phyloP scores from a whole-genome alignment of 2,888 invertebrate species.

The Cheilosia grossa region DNA sequence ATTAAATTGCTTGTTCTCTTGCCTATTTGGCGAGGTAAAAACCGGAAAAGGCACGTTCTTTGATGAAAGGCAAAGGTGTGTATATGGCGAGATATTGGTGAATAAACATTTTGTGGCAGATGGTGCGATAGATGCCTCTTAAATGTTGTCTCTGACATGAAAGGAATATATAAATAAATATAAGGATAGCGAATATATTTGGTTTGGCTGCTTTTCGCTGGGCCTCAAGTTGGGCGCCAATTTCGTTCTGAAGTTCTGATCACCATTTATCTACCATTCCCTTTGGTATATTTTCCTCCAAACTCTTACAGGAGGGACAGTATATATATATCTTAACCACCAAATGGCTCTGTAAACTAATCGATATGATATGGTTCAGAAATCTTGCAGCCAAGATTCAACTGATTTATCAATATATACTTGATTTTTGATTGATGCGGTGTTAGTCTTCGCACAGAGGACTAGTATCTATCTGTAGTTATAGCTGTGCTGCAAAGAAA shows the following conservation, averaged over 20 bases:
- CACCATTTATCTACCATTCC: too few species aligned
- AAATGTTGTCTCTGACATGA: too few species aligned
- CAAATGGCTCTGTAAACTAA: too few species aligned
- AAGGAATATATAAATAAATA: too few species aligned
- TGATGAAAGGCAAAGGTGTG: not conserved
- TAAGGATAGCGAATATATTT: too few species aligned
- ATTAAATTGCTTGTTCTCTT: constrained; percentile 27
- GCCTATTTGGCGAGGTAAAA: constrained; percentile 20
- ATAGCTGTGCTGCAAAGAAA: not conserved
- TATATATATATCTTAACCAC: not conserved
- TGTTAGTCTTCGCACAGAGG: too few species aligned
- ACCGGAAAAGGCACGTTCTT: constrained; percentile 57
- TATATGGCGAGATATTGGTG: not conserved
- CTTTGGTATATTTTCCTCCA: too few species aligned
- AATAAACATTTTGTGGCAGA: not conserved
- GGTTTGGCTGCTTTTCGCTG: not conserved
- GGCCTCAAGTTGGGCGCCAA: constrained; percentile 6
- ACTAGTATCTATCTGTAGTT: too few species aligned
- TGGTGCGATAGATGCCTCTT: not conserved
- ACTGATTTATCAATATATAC: too few species aligned
- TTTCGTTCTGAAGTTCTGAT: not conserved
- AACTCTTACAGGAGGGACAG: not conserved
- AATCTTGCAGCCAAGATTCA: too few species aligned
- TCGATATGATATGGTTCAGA: too few species aligned
- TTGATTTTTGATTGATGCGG: too few species aligned